Percentiles rank a stretch among this genome's conserved stretches.
phyloP scores from a whole-genome alignment of 2,888 invertebrate genomes.

The Ormyrus pomaceus region DNA sequence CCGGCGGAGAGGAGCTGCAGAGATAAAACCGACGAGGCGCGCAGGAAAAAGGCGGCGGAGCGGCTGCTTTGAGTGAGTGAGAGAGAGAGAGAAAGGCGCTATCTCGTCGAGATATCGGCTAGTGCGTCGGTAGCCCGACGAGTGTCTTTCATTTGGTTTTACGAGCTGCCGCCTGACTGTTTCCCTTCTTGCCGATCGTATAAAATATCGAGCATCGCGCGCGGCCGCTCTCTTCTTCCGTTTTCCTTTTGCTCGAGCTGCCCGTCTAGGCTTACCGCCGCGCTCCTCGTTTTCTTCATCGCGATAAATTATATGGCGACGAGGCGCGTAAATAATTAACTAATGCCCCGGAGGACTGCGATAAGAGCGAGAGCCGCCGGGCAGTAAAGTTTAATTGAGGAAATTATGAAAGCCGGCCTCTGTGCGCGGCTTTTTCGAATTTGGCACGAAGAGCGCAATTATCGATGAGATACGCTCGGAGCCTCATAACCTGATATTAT shows the following conservation, averaged over 20 bases:
- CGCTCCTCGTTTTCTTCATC: not conserved
- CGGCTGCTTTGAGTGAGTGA: conserved; percentile 8
- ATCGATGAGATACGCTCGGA: not conserved
- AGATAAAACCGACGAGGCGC: conserved; percentile 9
- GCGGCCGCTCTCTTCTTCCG: no score
- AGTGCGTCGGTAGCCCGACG: conserved; percentile 34
- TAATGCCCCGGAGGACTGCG: conserved; percentile 20
- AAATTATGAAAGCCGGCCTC: conserved; percentile 21
- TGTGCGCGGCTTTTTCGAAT: not conserved
- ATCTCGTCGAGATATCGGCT: conserved; percentile 40
- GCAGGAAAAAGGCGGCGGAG: not conserved
- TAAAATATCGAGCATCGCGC: conserved; percentile 20
- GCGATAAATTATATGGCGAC: conserved; percentile 30
- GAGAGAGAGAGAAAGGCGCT: conserved; percentile 31
- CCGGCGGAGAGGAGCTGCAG: not conserved
- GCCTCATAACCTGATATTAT: not conserved
- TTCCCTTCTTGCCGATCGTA: conserved; percentile 11
- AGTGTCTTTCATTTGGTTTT: conserved; percentile 51
- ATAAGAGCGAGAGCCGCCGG: conserved; percentile 9
- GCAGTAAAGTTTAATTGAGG: conserved; percentile 33
- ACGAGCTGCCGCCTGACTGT: conserved; percentile 46
- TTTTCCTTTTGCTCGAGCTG: not conserved
- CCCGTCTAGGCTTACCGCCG: not conserved
- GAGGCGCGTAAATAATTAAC: conserved; percentile 51
- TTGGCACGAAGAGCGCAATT: not conserved